A percentile compares a stretch with the other conserved stretches of the same genome.
phyloP scores from a whole-genome alignment of 2,797 vertebrate species.

The Melopsittacus undulatus region DNA sequence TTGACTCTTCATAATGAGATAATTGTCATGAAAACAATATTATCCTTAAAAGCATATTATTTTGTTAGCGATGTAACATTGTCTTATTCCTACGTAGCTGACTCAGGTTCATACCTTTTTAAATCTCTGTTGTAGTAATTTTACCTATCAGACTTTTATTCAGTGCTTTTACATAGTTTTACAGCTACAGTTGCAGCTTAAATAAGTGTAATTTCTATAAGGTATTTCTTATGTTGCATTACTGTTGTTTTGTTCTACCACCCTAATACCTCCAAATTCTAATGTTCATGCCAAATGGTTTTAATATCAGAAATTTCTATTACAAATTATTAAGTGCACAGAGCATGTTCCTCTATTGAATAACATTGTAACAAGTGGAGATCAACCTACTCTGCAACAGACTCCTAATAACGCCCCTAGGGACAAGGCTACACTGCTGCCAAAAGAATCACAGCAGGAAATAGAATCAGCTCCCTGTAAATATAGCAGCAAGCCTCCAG shows the following conservation, averaged over 20 bases:
- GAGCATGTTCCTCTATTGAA: neutral
- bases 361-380: neutral
- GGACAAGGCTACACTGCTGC: neutral
- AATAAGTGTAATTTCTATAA: neutral
- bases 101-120: fast-evolving
- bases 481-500: neutral
- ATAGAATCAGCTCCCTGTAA: neutral
- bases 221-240: neutral
- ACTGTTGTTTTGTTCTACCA: neutral
- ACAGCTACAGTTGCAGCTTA: neutral
- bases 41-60: neutral
- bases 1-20: neutral
- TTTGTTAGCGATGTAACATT: neutral
- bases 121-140: neutral
- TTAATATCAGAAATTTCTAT: neutral
- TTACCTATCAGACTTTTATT: neutral
- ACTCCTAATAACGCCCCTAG: neutral
- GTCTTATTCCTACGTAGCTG: neutral
- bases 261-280: neutral
- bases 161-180: neutral
- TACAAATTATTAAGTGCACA: neutral
- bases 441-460: neutral
- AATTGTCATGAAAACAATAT: neutral
- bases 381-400: neutral
- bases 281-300: neutral